A percentile compares a stretch with the other conserved stretches of the same genome.
These are phyloP conservation scores for Therioaphis trifolii DNA, from an alignment of 2,888 invertebrate species.

Conservation along the genomic window DNA sequence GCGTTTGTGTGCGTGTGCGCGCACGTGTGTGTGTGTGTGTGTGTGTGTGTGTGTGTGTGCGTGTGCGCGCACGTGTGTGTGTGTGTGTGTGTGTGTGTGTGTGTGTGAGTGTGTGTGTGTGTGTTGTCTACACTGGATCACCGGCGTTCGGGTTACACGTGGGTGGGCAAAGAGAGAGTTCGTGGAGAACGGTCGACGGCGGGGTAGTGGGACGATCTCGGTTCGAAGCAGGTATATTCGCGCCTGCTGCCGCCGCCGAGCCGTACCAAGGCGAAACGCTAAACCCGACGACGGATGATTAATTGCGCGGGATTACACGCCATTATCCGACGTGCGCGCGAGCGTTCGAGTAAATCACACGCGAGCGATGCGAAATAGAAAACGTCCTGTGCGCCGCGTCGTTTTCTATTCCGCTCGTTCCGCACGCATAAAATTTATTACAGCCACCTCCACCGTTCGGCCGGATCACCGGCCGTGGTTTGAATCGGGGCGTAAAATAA, in stretches of 20 bases:
- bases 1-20: no score
- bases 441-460: not conserved
- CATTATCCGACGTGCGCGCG: constrained; percentile 40
- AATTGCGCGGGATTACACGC: constrained; percentile 39
- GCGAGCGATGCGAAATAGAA: not conserved
- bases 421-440: not conserved
- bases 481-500: not conserved
- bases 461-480: not conserved
- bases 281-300: not conserved
- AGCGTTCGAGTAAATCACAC: not conserved
- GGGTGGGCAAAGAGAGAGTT: no score
- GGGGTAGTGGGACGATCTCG: no score
- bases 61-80: no score
- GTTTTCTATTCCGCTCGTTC: not conserved
- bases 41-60: no score
- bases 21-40: no score
- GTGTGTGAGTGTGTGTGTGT: no score
- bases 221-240: no score
- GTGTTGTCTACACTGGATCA: no score
- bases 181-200: no score
- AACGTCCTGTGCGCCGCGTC: not conserved
- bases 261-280: not conserved
- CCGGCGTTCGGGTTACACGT: no score
- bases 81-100: no score
- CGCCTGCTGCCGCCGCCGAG: not conserved